Conservation (phyloP, 2,113 vertebrate species). For the Parus major region DNA sequence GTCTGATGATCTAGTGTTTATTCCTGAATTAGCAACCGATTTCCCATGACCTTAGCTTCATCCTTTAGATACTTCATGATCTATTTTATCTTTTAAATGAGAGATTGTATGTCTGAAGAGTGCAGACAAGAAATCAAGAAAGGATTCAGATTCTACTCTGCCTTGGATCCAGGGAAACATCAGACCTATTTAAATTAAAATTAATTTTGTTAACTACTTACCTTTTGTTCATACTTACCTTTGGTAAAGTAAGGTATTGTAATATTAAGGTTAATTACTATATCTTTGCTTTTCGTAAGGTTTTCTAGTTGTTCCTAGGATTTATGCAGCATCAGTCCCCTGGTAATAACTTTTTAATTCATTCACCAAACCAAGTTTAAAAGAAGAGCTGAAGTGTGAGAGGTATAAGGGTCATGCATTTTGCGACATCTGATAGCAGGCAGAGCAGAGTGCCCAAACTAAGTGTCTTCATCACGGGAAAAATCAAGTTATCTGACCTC, state of each 20-base stretch:
- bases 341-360: background rate
- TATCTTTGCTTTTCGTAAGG: background rate
- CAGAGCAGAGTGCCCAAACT: background rate
- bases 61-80: background rate
- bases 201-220: background rate
- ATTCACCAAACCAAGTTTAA: background rate
- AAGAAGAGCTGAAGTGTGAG: background rate
- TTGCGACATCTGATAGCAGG: background rate
- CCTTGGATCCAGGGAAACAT: background rate
- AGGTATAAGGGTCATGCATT: rapidly evolving
- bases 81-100: background rate
- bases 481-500: background rate
- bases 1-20: background rate
- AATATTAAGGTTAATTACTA: background rate
- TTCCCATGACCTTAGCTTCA: background rate
- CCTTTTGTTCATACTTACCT: background rate
- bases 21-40: background rate
- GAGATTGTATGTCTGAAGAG: background rate
- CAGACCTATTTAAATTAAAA: background rate
- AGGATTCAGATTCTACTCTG: background rate
- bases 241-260: background rate
- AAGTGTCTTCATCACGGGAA: background rate
- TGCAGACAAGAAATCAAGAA: background rate
- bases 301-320: background rate
- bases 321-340: background rate